These are phyloP conservation scores for Halocynthia aurantium DNA, from an alignment of 23 tunicate species.

Conservation along the genomic window DNA sequence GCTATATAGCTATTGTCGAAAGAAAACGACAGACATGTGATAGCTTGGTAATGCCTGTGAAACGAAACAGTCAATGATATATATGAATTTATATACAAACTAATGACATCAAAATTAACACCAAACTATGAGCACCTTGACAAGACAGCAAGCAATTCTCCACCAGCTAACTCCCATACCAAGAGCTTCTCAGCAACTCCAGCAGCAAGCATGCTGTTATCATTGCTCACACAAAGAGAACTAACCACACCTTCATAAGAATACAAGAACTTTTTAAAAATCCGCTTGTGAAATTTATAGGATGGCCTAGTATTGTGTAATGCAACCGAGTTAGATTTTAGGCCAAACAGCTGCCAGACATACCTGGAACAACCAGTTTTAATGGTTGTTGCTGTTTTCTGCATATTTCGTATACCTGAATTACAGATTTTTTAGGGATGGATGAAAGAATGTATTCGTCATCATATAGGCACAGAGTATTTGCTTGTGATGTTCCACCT, in stretches of 20 bases:
- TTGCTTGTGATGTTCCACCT: conserved; percentile 26
- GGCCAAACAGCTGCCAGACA: too few species aligned
- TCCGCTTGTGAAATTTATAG: too few species aligned
- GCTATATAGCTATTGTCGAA: conserved; percentile 32
- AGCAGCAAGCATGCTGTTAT: conserved; percentile 55
- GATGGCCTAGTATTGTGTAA: too few species aligned
- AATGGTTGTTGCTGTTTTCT: conserved; percentile 41
- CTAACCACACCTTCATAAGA: conserved; percentile 21
- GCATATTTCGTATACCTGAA: conserved; percentile 50
- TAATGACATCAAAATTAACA: too few species aligned
- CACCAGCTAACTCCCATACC: conserved; percentile 54
- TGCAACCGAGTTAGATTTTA: too few species aligned
- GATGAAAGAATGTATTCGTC: conserved; percentile 50
- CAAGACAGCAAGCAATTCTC: conserved; percentile 42
- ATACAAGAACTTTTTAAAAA: too few species aligned
- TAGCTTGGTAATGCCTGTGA: conserved; percentile 51
- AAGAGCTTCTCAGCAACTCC: conserved; percentile 46
- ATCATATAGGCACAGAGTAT: conserved; percentile 32
- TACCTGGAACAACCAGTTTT: conserved; percentile 57
- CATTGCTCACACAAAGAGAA: conserved; percentile 24
- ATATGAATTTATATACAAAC: too few species aligned
- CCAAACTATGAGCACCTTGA: neutral
- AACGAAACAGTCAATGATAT: too few species aligned
- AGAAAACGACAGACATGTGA: conserved; percentile 44
- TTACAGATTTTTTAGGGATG: conserved; percentile 49